These are phyloP conservation scores for Epizoanthus rinbou DNA, from an alignment of 92 coral and sea anemone genomes.

Conservation along the genomic window DNA sequence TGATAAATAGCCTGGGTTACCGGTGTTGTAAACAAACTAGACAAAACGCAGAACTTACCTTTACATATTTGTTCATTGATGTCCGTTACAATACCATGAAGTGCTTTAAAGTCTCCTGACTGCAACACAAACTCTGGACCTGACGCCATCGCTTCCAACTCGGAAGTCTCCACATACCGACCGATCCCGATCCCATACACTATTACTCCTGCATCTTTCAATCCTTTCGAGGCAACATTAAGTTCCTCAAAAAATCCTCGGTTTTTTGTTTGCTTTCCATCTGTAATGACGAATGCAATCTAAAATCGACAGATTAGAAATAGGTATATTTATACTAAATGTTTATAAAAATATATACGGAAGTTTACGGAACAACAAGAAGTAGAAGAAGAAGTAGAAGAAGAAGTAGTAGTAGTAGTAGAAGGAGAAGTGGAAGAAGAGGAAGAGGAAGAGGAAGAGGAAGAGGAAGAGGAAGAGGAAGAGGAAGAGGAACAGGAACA, in stretches of 20 bases:
- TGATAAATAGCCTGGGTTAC: too few relatives aligned
- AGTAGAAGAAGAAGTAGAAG: too few relatives aligned
- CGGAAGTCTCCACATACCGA: neutral
- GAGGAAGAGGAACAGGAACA: too few relatives aligned
- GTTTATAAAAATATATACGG: too few relatives aligned
- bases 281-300: slow-evolving; percentile 37
- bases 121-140: slow-evolving; percentile 7
- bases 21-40: too few relatives aligned
- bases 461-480: too few relatives aligned
- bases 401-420: too few relatives aligned
- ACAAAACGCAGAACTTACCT: neutral
- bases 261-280: slow-evolving; percentile 35
- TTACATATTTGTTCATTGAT: slow-evolving; percentile 15
- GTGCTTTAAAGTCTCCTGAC: slow-evolving; percentile 17
- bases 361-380: too few relatives aligned
- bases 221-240: slow-evolving; percentile 19
- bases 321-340: too few relatives aligned
- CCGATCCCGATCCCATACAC: slow-evolving; percentile 32
- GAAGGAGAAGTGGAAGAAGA: too few relatives aligned
- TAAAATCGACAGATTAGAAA: slow-evolving; percentile 1
- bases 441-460: too few relatives aligned
- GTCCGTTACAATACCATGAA: slow-evolving; percentile 1
- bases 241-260: slow-evolving; percentile 10
- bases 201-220: slow-evolving; percentile 12
- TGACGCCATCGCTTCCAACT: slow-evolving; percentile 1